Evolutionary conservation across 1,140 invertebrate species (phyloP).

Genomic region (Drosophila nasuta): DNA sequence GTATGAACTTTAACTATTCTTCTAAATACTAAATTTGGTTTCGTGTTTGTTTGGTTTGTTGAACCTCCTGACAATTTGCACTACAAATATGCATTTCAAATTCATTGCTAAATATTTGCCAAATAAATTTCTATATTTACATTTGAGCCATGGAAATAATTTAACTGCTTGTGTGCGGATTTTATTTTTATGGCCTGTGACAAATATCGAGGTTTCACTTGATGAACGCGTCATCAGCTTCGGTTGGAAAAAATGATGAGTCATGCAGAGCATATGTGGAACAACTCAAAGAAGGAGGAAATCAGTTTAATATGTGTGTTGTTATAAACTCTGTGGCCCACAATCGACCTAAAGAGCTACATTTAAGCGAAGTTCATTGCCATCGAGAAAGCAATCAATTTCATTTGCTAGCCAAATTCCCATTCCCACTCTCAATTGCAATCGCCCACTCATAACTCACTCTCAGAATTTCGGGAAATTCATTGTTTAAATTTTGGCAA

Average conservation of each 20-base stretch:
- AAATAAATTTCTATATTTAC: constrained; percentile 37
- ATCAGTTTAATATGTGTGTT: constrained; percentile 23
- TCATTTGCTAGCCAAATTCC: not conserved
- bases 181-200: constrained; percentile 49
- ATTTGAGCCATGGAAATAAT: constrained; percentile 41
- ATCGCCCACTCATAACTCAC: constrained; percentile 42
- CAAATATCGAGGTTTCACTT: constrained; percentile 17
- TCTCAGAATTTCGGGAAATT: constrained; percentile 37
- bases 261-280: constrained; percentile 15
- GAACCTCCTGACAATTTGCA: constrained; percentile 20
- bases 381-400: constrained; percentile 60
- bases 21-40: not conserved
- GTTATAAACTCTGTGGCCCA: not conserved
- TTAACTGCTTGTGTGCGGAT: constrained; percentile 53
- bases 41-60: constrained; percentile 5
- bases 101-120: no score
- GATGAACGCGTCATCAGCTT: constrained; percentile 32
- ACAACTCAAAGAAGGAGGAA: not conserved
- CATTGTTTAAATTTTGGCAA: constrained; percentile 77
- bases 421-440: not conserved
- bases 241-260: constrained; percentile 19
- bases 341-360: constrained; percentile 42
- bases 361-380: constrained; percentile 52
- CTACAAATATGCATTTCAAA: constrained; percentile 28
- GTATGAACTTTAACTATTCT: constrained; percentile 11